These are phyloP conservation scores for Tetranychus piercei DNA, from an alignment of 2,888 invertebrate species.

Conservation along the genomic window DNA sequence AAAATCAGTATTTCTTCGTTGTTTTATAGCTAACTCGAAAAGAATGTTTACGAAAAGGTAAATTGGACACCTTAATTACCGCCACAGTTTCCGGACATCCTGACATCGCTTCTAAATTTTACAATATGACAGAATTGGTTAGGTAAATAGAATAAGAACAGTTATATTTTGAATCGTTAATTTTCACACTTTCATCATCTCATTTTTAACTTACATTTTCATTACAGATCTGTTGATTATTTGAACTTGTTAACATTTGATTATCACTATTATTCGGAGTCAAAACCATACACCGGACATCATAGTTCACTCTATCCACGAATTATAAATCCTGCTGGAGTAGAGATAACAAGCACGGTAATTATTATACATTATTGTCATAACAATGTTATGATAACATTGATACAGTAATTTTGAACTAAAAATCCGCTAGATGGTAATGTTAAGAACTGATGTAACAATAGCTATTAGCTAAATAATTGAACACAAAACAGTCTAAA, in stretches of 20 bases:
- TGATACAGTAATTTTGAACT: not conserved
- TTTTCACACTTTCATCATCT: not conserved
- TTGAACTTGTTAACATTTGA: constrained; percentile 83
- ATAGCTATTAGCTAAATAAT: too few relatives aligned
- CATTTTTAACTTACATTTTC: not conserved
- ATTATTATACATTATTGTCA: not conserved
- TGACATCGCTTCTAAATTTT: constrained; percentile 52
- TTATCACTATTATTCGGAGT: constrained; percentile 55
- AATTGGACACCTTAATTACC: constrained; percentile 39
- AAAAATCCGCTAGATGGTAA: too few relatives aligned
- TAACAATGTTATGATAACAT: not conserved
- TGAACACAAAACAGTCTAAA: too few relatives aligned
- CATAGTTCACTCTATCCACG: constrained; percentile 59
- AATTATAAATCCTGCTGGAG: constrained; percentile 43
- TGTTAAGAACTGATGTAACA: too few relatives aligned
- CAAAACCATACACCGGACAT: constrained; percentile 60
- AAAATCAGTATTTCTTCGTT: constrained; percentile 41
- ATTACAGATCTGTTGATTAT: constrained; percentile 50
- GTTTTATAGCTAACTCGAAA: constrained; percentile 44
- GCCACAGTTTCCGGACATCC: constrained; percentile 62
- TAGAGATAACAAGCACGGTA: constrained; percentile 37
- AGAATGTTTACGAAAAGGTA: constrained; percentile 35
- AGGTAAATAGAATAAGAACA: constrained; percentile 36
- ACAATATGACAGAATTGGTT: constrained; percentile 57
- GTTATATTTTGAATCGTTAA: too few relatives aligned